These are phyloP conservation scores for Apistogramma diplotaenia DNA, from an alignment of 2,113 vertebrate species.

Conservation along the genomic window DNA sequence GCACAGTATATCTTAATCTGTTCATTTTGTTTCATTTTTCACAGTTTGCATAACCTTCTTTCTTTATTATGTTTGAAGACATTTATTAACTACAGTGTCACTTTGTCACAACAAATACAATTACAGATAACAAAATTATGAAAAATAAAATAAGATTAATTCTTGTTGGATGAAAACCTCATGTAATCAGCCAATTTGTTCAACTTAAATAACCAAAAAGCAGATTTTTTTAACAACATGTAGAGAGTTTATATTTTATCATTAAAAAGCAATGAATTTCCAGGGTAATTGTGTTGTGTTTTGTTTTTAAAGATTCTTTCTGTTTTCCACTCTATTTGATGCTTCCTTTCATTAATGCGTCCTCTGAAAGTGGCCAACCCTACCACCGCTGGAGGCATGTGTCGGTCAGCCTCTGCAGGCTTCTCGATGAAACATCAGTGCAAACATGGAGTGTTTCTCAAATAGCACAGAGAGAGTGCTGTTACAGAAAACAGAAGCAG, in stretches of 20 bases:
- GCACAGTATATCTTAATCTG: accelerated
- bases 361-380: background rate
- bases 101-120: background rate
- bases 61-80: background rate
- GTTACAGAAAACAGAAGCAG: background rate
- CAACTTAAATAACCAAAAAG: background rate
- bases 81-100: background rate
- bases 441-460: background rate
- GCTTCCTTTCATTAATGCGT: background rate
- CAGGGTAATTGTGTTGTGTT: no score
- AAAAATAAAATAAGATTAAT: background rate
- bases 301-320: no score
- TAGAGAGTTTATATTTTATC: background rate
- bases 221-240: background rate
- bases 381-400: background rate
- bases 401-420: no score
- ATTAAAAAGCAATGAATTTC: no score
- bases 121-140: background rate
- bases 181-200: no score
- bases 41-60: background rate
- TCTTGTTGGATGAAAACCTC: background rate
- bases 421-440: background rate
- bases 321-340: background rate
- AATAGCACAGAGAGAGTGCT: accelerated
- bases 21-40: no score